Evolutionary conservation across 2,888 invertebrate genomes (phyloP).

Genomic region (Masnerella sp.): DNA sequence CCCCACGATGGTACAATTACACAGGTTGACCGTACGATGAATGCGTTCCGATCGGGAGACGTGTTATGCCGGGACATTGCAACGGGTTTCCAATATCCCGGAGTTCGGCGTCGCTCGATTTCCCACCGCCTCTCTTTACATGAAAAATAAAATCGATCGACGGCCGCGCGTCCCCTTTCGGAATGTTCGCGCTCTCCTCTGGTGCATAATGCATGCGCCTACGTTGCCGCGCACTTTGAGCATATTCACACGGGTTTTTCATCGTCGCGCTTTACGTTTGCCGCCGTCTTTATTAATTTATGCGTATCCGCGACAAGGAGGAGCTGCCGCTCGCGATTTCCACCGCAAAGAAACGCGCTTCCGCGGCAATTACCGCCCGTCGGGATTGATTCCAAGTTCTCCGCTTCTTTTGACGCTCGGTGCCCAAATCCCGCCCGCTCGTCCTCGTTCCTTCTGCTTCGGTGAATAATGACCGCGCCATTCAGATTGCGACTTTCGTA

Average conservation of each 20-base stretch:
- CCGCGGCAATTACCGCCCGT: slow-evolving; percentile 24
- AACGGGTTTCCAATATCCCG: not conserved
- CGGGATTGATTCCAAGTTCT: slow-evolving; percentile 35
- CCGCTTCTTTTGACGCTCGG: slow-evolving; percentile 33
- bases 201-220: slow-evolving; percentile 57
- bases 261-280: not conserved
- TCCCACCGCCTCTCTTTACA: slow-evolving; percentile 1
- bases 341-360: slow-evolving; percentile 28
- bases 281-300: slow-evolving; percentile 47
- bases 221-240: slow-evolving; percentile 53
- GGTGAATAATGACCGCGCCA: slow-evolving; percentile 35
- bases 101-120: slow-evolving; percentile 8
- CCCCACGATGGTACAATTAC: no score
- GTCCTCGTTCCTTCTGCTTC: no score
- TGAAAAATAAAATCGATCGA: slow-evolving; percentile 58
- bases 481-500: slow-evolving; percentile 26
- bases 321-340: slow-evolving; percentile 25
- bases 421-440: no score
- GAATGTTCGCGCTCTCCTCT: slow-evolving; percentile 25
- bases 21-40: no score
- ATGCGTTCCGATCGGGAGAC: no score
- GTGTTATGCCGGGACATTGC: not conserved
- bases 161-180: slow-evolving; percentile 34
- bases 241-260: slow-evolving; percentile 52
- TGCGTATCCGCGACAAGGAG: slow-evolving; percentile 45